Evolutionary conservation across 2,113 vertebrate species (phyloP), one percentile per base, ranked within the genome.

Genomic region (Ifrita kowaldi): DNA sequence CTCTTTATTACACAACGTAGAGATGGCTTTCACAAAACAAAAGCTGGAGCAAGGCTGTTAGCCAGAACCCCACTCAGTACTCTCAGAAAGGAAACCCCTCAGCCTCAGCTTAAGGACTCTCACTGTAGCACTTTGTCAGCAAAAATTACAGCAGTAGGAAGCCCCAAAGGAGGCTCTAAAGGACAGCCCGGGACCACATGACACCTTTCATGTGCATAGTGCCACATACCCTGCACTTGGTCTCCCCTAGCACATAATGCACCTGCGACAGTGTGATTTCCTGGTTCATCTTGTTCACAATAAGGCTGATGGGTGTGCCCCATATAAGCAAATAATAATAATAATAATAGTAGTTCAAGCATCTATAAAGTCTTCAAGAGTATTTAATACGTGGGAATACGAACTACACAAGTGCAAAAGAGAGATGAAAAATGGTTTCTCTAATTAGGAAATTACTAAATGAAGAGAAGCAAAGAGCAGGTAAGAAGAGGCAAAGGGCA

Each of bases 401-500:
- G 65, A 90, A 69, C 18, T 53, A 19, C 22, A 15, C 19, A 67
- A 88, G 19, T 16, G 13, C 52, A 30, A 76, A 68, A 71, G 46
- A 53, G 59, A 44, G 44, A 63, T 52, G 68, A 83, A 41, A 89
- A 93, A 78, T 67, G 6, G 15, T 68, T 80, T 42, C 56, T 32
- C 26, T 92, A 56, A 93, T 88, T 62, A 77, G 64, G 26, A 63
- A 92, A 86, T 78, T 59, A 95, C 55, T 49, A 68, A 53, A 85
- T 7, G 11, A 21, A 0, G 1, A 83, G 44, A 70, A 76, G 68
- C 39, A 84, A 67, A 78, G 90, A 81, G 68, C 56, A 78, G 83
- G 73, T 52, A 50, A 75, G 60, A 90, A 81, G 64, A 93, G 59
- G 79, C 23, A 7, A 90, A 88, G 76, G 90, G 76, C 85, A 94